Percentiles rank a stretch among this genome's conserved stretches.
Conservation (phyloP, 2,113 vertebrate species). For the Rattus rattus region DNA sequence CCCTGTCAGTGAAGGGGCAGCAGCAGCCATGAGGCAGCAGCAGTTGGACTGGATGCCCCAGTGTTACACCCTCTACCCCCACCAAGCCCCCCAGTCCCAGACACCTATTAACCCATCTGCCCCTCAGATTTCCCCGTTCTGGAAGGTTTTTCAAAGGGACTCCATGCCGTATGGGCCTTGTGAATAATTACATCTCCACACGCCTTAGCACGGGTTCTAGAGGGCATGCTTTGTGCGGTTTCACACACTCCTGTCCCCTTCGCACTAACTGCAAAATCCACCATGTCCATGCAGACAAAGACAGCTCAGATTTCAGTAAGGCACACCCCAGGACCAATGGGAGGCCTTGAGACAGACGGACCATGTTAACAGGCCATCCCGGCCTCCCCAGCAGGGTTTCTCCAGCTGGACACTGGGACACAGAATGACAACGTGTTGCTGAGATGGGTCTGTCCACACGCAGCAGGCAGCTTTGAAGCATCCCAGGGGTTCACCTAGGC, state of each 20-base stretch:
- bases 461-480: rapidly evolving
- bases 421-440: rapidly evolving
- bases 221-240: rapidly evolving
- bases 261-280: neutral
- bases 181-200: rapidly evolving
- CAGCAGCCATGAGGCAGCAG: neutral
- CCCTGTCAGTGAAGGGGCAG: rapidly evolving
- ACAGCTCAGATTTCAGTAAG: neutral
- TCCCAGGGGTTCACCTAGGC: neutral
- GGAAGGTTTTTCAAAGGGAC: rapidly evolving
- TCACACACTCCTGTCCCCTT: neutral
- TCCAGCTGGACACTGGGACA: neutral
- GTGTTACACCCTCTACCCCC: neutral
- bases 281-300: rapidly evolving
- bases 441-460: rapidly evolving
- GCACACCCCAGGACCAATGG: neutral
- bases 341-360: rapidly evolving
- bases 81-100: neutral
- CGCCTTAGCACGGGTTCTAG: neutral
- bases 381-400: neutral
- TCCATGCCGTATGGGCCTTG: rapidly evolving
- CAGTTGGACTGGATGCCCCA: neutral
- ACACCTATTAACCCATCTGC: too few relatives aligned
- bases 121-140: neutral
- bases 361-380: neutral